A percentile compares a stretch with the other conserved stretches of the same genome.
Evolutionary conservation across 2,113 vertebrate species (phyloP).

Genomic region (Chrysemys picta): DNA sequence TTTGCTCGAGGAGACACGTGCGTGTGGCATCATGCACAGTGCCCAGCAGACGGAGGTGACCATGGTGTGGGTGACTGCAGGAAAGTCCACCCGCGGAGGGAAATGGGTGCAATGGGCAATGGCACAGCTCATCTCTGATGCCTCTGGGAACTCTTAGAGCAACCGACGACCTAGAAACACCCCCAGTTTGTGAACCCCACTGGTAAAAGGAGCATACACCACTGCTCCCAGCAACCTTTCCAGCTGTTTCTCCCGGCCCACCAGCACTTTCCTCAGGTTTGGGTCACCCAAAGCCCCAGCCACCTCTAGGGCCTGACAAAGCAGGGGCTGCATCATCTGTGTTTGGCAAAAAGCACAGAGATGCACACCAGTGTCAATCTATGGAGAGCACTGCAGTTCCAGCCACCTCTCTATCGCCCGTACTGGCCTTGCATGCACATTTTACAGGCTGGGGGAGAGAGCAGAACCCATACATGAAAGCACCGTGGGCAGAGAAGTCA

Average conservation of each 20-base stretch:
- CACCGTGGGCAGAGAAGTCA: background rate
- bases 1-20: background rate
- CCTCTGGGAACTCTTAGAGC: background rate
- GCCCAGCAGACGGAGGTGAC: background rate
- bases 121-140: background rate
- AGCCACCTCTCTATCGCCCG: background rate
- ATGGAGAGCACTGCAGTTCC: background rate
- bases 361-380: fast-evolving
- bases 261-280: background rate
- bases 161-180: background rate
- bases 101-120: background rate
- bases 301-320: no score
- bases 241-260: no score
- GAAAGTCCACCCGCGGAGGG: background rate
- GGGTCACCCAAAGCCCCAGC: background rate
- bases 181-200: background rate
- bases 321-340: background rate
- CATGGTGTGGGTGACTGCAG: background rate
- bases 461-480: no score
- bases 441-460: fast-evolving
- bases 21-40: no score
- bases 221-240: background rate
- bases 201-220: background rate
- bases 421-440: background rate
- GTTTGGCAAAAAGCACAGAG: background rate